A percentile compares a stretch with the other conserved stretches of the same genome.
Conservation (phyloP, 2,888 invertebrate genomes). For the Pegoplata infirma region DNA sequence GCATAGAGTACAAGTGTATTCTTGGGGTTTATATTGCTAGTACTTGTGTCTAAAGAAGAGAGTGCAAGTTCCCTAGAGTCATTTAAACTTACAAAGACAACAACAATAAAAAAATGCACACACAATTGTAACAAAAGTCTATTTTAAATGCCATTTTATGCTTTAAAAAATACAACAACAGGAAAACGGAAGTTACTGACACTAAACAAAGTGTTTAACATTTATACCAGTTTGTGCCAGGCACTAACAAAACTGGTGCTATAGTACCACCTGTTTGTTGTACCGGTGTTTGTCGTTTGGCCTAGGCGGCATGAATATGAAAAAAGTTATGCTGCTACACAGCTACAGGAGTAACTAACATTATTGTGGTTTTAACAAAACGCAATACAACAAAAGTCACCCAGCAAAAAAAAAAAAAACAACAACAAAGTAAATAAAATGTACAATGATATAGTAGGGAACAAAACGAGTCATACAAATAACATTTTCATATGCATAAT, state of each 20-base stretch:
- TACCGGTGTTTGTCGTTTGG: constrained; percentile 35
- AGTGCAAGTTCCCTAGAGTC: constrained; percentile 53
- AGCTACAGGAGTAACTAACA: constrained; percentile 59
- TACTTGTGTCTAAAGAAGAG: constrained; percentile 26
- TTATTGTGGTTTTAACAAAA: constrained; percentile 68
- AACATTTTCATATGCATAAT: neutral
- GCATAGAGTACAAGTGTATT: constrained; percentile 21
- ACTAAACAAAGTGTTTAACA: constrained; percentile 77
- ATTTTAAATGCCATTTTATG: constrained; percentile 60
- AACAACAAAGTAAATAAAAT: too few relatives aligned
- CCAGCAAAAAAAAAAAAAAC: too few relatives aligned
- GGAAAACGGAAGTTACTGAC: constrained; percentile 73
- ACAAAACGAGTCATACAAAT: constrained; percentile 4
- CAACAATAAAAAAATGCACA: too few relatives aligned
- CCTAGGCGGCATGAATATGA: too few relatives aligned
- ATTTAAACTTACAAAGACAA: constrained; percentile 44
- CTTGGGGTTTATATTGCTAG: neutral
- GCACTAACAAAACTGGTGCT: constrained; percentile 53
- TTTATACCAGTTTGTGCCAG: constrained; percentile 65
- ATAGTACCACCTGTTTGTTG: constrained; percentile 56
- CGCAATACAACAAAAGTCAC: constrained; percentile 71
- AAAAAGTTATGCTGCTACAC: constrained; percentile 33
- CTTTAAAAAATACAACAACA: constrained; percentile 60
- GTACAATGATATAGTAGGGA: constrained; percentile 52
- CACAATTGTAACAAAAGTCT: constrained; percentile 53